Conservation (phyloP, 2,113 vertebrate genomes). For the Pongo abelii region DNA sequence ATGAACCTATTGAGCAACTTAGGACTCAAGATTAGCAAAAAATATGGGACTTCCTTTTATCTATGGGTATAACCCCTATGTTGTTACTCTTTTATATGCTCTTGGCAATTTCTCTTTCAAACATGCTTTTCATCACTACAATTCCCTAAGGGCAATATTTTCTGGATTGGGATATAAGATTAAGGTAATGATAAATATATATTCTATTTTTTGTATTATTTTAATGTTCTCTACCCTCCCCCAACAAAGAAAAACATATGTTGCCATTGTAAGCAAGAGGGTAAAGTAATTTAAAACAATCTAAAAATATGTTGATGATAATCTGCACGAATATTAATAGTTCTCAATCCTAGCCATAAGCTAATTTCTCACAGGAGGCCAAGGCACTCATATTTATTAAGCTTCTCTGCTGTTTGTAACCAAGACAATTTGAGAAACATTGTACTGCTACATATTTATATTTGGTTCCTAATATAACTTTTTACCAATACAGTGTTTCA, state of each 20-base stretch:
- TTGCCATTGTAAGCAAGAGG: not conserved
- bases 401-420: not conserved
- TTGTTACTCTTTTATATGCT: not conserved
- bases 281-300: not conserved
- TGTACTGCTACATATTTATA: not conserved
- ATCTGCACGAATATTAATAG: not conserved
- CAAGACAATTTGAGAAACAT: not conserved
- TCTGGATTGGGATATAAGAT: not conserved
- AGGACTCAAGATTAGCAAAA: not conserved
- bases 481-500: not conserved
- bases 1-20: not conserved
- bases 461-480: not conserved
- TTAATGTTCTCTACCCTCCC: not conserved
- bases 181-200: not conserved
- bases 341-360: not conserved
- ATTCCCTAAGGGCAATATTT: not conserved
- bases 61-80: not conserved
- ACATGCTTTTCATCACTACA: not conserved
- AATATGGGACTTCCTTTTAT: not conserved
- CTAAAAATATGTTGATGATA: not conserved
- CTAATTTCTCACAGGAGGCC: not conserved
- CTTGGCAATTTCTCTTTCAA: not conserved
- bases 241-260: not conserved
- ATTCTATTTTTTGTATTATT: not conserved
- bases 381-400: not conserved